These are phyloP conservation scores for Zaprionus vittiger DNA, from an alignment of 1,140 invertebrate genomes.

Conservation along the genomic window DNA sequence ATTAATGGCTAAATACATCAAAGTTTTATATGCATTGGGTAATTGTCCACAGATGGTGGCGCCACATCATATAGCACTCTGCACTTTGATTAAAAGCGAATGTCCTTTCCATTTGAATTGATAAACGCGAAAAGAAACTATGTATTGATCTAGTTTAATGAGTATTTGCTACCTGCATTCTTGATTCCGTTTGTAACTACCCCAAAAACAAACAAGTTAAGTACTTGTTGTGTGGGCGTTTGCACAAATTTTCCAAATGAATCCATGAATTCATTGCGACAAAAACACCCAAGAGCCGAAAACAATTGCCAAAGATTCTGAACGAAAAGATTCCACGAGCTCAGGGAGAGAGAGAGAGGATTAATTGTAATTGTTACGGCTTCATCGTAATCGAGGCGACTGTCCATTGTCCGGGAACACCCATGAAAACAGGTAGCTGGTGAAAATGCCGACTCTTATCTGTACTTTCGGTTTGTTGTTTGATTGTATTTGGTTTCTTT, in stretches of 20 bases:
- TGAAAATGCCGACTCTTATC: conserved; percentile 37
- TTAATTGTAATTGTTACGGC: conserved; percentile 51
- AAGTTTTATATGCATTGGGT: conserved; percentile 10
- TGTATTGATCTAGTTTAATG: not conserved
- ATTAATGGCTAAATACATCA: conserved; percentile 22
- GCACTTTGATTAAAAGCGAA: not conserved
- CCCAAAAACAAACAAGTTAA: not conserved
- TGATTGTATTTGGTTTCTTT: not conserved
- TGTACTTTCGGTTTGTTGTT: conserved; percentile 35
- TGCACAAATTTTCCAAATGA: conserved; percentile 54
- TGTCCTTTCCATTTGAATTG: not conserved
- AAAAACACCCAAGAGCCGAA: conserved; percentile 16
- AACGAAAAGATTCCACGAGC: conserved; percentile 2
- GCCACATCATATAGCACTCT: conserved; percentile 12
- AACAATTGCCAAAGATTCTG: conserved; percentile 12
- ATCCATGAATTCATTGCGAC: conserved; percentile 42
- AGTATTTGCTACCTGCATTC: not conserved
- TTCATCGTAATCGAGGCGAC: conserved; percentile 46
- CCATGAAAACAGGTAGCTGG: conserved; percentile 38
- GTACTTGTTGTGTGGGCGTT: conserved; percentile 75
- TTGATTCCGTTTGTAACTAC: not conserved
- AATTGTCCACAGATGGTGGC: conserved; percentile 32
- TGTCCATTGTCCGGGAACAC: conserved; percentile 32
- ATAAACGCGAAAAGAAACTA: not conserved
- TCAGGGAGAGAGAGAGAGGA: not conserved